Conservation (phyloP, 2,797 vertebrate genomes). For the Lithobates pipiens region DNA sequence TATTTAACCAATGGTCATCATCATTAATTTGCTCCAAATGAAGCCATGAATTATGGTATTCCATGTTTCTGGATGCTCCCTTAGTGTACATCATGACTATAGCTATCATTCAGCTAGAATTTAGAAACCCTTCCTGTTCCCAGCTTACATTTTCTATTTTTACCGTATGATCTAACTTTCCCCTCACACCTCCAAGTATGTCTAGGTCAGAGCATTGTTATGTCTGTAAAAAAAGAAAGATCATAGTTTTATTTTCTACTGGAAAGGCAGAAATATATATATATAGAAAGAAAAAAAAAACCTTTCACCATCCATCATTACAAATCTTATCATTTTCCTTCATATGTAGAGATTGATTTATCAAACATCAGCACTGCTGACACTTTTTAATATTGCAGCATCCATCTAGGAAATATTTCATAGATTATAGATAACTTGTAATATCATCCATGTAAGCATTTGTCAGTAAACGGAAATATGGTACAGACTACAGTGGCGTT, state of each 20-base stretch:
- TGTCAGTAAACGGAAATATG: constrained; percentile 27
- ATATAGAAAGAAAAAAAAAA: not conserved
- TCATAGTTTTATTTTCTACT: constrained; percentile 31
- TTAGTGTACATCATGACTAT: too few relatives aligned
- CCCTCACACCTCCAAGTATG: not conserved
- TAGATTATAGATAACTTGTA: constrained; percentile 47
- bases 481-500: not conserved
- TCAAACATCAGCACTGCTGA: constrained; percentile 33
- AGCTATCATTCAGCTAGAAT: too few relatives aligned
- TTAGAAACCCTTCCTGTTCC: too few relatives aligned
- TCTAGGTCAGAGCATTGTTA: constrained; percentile 18
- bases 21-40: too few relatives aligned
- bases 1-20: too few relatives aligned
- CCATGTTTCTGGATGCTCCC: too few relatives aligned
- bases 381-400: constrained; percentile 46
- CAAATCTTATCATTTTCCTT: constrained; percentile 51
- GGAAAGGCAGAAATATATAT: constrained; percentile 35
- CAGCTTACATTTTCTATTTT: not conserved
- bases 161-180: too few relatives aligned
- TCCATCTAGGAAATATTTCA: constrained; percentile 49
- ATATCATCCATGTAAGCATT: constrained; percentile 34
- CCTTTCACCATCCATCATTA: constrained; percentile 38
- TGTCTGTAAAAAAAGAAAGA: constrained; percentile 3
- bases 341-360: constrained; percentile 37
- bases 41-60: too few relatives aligned